phyloP scores from a whole-genome alignment of 1,140 invertebrate species.

The Drosophila sechellia region DNA sequence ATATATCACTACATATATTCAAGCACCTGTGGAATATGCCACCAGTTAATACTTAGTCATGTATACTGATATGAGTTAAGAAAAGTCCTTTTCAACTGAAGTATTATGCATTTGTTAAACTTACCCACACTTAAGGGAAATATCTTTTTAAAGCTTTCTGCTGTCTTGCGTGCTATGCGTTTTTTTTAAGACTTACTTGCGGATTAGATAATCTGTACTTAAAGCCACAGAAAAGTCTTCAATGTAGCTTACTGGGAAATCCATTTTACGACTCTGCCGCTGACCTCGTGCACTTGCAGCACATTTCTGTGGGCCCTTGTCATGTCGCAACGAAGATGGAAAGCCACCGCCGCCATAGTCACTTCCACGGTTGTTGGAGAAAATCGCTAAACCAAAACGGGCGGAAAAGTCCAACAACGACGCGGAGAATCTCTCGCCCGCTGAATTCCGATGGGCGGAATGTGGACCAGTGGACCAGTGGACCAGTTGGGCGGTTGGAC shows the following conservation, averaged over 20 bases:
- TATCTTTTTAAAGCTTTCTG: no score
- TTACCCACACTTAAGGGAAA: no score
- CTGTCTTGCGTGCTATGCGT: not conserved
- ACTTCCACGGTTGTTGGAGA: conserved; percentile 6
- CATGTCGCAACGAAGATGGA: conserved; percentile 58
- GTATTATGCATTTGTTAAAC: no score
- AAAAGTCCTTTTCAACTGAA: no score
- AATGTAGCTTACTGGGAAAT: conserved; percentile 27
- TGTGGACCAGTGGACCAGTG: not conserved
- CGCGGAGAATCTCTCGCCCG: conserved; percentile 12
- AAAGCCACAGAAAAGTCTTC: conserved; percentile 29
- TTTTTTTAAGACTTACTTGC: conserved; percentile 13
- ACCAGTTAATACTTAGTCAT: no score
- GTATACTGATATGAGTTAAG: no score
- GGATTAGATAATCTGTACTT: conserved; percentile 31
- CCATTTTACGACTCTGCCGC: conserved; percentile 38
- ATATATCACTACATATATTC: no score
- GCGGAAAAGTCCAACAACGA: conserved; percentile 1
- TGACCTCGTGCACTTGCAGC: conserved; percentile 58
- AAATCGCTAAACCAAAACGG: conserved; percentile 19
- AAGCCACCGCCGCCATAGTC: conserved; percentile 27
- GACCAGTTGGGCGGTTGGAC: conserved; percentile 4
- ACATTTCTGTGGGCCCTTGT: conserved; percentile 51
- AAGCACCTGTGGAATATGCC: no score
- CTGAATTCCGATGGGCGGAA: not conserved